phyloP scores from a whole-genome alignment of 2,113 vertebrate genomes.

The Python bivittatus region DNA sequence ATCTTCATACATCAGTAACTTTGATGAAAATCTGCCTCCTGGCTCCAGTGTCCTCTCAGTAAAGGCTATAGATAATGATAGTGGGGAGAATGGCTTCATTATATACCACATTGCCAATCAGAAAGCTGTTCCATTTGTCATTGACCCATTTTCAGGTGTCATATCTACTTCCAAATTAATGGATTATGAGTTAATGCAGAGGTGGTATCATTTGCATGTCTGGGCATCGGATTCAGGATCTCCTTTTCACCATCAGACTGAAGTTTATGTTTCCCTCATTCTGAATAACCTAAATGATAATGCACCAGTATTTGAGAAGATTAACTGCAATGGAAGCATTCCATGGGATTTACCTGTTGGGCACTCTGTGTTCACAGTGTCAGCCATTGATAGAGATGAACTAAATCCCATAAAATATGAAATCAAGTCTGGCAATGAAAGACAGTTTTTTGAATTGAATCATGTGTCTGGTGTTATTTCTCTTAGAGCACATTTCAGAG shows the following conservation, averaged over 20 bases:
- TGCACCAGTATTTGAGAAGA: slow-evolving; percentile 86
- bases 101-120: slow-evolving; percentile 84
- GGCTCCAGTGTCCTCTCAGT: slow-evolving; percentile 86
- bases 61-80: slow-evolving; percentile 82
- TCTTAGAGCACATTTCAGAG: slow-evolving; percentile 76
- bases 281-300: slow-evolving; percentile 96
- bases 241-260: slow-evolving; percentile 86
- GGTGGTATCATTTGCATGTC: slow-evolving; percentile 85
- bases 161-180: slow-evolving; percentile 86
- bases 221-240: slow-evolving; percentile 93
- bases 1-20: slow-evolving; percentile 77
- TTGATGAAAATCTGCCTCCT: slow-evolving; percentile 87
- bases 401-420: slow-evolving; percentile 86
- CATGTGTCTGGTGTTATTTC: slow-evolving; percentile 81
- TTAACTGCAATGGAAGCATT: slow-evolving; percentile 87
- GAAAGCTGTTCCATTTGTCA: slow-evolving; percentile 81
- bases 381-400: slow-evolving; percentile 91
- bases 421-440: slow-evolving; percentile 88
- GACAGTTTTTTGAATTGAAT: slow-evolving; percentile 82
- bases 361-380: slow-evolving; percentile 76
- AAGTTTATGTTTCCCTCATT: slow-evolving; percentile 84
- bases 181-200: slow-evolving; percentile 94
- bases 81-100: slow-evolving; percentile 85
- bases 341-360: slow-evolving; percentile 79
- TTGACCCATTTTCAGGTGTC: slow-evolving; percentile 86